phyloP scores from a whole-genome alignment of 1,140 invertebrate species.

The Drosophila micromelanica region DNA sequence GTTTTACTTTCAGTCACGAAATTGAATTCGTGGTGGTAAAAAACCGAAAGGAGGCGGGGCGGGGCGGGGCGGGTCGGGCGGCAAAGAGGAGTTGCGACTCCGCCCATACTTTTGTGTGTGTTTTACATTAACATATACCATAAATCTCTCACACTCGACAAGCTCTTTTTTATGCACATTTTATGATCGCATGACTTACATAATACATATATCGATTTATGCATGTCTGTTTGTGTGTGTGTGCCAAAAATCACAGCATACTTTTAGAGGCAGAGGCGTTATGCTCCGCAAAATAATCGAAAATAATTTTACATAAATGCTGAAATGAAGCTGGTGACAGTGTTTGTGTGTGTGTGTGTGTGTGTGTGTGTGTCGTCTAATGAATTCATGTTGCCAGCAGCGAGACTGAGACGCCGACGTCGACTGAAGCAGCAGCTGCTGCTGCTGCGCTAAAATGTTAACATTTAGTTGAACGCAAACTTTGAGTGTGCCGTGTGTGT shows the following conservation, averaged over 20 bases:
- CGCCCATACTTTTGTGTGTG: neutral
- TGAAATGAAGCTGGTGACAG: conserved; percentile 18
- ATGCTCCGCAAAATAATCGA: conserved; percentile 35
- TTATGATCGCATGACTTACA: conserved; percentile 43
- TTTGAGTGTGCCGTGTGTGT: conserved; percentile 10
- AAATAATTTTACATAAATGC: conserved; percentile 54
- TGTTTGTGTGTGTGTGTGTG: neutral
- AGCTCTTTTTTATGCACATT: conserved; percentile 36
- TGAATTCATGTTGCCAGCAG: conserved; percentile 44
- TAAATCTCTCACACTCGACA: conserved; percentile 22
- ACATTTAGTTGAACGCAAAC: conserved; percentile 53
- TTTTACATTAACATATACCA: conserved; percentile 41
- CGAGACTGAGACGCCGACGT: conserved; percentile 12
- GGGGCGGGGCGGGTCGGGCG: no score
- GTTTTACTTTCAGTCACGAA: neutral
- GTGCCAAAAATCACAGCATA: conserved; percentile 42
- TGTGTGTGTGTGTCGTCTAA: conserved; percentile 32
- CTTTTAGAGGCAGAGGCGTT: neutral
- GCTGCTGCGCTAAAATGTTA: conserved; percentile 50
- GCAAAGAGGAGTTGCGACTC: no score
- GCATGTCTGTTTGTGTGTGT: conserved; percentile 34
- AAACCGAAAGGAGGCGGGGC: neutral
- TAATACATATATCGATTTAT: conserved; percentile 36
- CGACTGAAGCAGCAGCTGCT: conserved; percentile 9
- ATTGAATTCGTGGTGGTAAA: neutral